A percentile compares a stretch with the other conserved stretches of the same genome.
Conservation (phyloP, 2,888 invertebrate species). For the Lysandra bellargus region DNA sequence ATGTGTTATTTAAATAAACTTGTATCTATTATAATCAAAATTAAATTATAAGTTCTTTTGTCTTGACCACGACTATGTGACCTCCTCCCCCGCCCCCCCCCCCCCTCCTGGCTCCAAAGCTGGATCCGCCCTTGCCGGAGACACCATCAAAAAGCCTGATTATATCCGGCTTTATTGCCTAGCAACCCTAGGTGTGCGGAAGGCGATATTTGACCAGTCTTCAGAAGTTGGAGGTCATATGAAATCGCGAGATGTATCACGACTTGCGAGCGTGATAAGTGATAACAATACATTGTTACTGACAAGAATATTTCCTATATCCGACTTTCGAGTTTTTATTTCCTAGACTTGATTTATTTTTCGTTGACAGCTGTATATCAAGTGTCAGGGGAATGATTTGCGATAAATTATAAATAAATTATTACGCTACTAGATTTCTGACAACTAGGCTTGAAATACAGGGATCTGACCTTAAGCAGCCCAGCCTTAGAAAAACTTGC, state of each 20-base stretch:
- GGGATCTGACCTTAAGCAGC: too few relatives aligned
- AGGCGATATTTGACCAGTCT: not conserved
- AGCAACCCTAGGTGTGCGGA: not conserved
- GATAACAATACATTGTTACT: not conserved
- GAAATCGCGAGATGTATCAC: not conserved
- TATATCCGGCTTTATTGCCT: not conserved
- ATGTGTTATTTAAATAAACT: too few relatives aligned
- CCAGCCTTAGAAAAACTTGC: too few relatives aligned
- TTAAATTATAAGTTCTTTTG: too few relatives aligned
- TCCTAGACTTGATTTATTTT: not conserved
- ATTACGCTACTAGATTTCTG: too few relatives aligned
- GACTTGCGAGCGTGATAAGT: not conserved
- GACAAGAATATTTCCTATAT: not conserved
- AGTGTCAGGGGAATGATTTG: not conserved
- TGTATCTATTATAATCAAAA: too few relatives aligned
- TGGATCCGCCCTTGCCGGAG: too few relatives aligned
- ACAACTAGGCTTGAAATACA: too few relatives aligned
- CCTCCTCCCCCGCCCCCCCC: too few relatives aligned
- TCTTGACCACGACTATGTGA: too few relatives aligned
- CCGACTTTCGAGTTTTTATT: slow-evolving; percentile 1
- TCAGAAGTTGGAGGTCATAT: not conserved
- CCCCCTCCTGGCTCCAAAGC: too few relatives aligned
- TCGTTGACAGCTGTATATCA: not conserved
- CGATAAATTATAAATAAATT: not conserved
- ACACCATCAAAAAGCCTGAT: too few relatives aligned